Conservation (phyloP, 2,113 vertebrate species). For the Noturus placidus region DNA sequence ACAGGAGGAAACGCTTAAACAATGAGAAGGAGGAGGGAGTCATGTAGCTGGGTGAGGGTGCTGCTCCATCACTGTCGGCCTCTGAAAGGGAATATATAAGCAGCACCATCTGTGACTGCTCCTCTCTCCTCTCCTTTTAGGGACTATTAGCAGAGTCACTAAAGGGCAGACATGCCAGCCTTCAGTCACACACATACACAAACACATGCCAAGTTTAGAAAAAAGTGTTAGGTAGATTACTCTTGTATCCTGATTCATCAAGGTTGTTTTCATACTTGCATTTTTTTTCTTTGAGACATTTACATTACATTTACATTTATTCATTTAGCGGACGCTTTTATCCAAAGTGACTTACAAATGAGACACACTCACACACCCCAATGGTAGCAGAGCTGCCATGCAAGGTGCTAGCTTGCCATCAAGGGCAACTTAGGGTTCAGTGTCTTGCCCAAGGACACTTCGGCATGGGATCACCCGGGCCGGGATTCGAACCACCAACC, state of each 20-base stretch:
- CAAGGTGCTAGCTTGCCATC: too few species aligned
- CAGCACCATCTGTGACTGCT: constrained; percentile 54
- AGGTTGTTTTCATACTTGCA: neutral
- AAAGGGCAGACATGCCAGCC: constrained; percentile 44
- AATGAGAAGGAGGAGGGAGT: constrained; percentile 32
- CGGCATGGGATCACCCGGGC: too few species aligned
- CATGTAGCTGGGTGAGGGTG: constrained; percentile 22
- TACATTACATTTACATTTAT: too few species aligned
- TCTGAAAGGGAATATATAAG: constrained; percentile 48
- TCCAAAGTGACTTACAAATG: too few species aligned
- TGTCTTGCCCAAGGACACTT: too few species aligned
- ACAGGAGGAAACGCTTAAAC: constrained; percentile 50
- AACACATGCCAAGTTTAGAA: neutral
- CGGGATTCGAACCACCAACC: too few species aligned
- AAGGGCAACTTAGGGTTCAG: too few species aligned
- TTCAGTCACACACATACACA: constrained; percentile 5
- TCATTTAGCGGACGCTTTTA: too few species aligned
- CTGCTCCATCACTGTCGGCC: constrained; percentile 46
- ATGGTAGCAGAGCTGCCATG: too few species aligned
- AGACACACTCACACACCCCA: too few species aligned
- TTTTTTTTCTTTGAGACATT: too few species aligned
- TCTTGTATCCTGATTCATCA: neutral
- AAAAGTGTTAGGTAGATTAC: neutral
- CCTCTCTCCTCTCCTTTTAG: constrained; percentile 49
- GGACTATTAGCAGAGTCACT: constrained; percentile 50